Conservation (phyloP, 2,797 vertebrate genomes). For the Pterois miles region DNA sequence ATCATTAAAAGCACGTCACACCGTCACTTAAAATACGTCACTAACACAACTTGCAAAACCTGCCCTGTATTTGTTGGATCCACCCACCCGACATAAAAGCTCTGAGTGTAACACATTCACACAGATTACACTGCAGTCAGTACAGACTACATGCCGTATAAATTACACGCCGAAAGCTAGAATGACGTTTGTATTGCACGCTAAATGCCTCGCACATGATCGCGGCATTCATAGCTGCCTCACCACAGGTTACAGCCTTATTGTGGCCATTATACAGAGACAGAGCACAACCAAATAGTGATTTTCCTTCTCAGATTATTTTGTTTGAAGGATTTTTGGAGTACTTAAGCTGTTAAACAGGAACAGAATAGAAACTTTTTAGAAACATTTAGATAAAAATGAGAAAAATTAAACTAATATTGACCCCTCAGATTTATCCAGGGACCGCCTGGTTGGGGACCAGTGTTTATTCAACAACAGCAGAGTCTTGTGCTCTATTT, state of each 20-base stretch:
- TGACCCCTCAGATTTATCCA: background rate
- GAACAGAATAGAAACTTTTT: background rate
- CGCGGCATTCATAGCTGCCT: too few species aligned
- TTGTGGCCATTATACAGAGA: background rate
- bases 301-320: background rate
- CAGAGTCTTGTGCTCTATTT: background rate
- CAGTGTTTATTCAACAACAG: background rate
- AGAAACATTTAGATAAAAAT: background rate
- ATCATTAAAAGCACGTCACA: too few species aligned
- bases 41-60: too few species aligned
- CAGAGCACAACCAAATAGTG: background rate
- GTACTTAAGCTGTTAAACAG: background rate
- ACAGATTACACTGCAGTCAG: rapidly evolving
- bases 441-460: background rate
- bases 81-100: too few species aligned
- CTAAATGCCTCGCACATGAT: too few species aligned
- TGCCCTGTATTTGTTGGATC: too few species aligned
- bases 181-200: too few species aligned
- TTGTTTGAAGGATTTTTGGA: background rate
- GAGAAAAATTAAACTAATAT: background rate
- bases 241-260: background rate
- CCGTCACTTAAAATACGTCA: too few species aligned
- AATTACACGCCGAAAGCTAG: too few species aligned
- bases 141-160: too few species aligned
- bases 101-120: too few species aligned